Percentiles rank a stretch among this genome's conserved stretches.
These are phyloP conservation scores for Hoplodrina ambigua DNA, from an alignment of 2,888 invertebrate genomes.

Conservation along the genomic window DNA sequence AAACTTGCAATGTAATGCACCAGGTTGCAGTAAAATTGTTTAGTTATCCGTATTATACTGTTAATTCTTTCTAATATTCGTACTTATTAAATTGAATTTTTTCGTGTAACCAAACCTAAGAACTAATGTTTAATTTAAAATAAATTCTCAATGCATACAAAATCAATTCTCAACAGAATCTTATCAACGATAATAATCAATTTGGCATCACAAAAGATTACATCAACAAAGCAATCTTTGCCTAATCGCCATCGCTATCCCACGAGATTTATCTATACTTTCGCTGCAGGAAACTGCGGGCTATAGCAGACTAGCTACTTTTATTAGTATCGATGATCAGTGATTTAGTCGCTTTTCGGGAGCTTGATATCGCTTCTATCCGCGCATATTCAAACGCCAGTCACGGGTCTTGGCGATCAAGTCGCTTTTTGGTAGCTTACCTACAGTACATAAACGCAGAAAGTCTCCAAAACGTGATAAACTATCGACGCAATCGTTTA, in stretches of 20 bases:
- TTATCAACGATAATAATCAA: conserved; percentile 40
- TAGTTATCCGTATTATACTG: not conserved
- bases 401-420: not conserved
- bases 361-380: not conserved
- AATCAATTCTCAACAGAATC: conserved; percentile 36
- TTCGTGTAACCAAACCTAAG: not conserved
- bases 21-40: not conserved
- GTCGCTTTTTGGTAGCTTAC: no score
- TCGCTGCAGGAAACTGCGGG: conserved; percentile 61
- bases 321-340: not conserved
- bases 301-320: conserved; percentile 5
- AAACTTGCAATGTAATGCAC: not conserved
- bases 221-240: conserved; percentile 45
- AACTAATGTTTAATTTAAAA: conserved; percentile 20
- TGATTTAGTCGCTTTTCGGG: not conserved
- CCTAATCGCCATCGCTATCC: conserved; percentile 42
- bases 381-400: no score
- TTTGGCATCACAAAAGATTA: conserved; percentile 45
- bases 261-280: conserved; percentile 59
- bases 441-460: not conserved
- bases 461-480: not conserved
- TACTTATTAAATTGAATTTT: no score
- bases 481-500: no score
- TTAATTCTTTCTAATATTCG: not conserved
- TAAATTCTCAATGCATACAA: conserved; percentile 12